Evolutionary conservation across 2,888 invertebrate genomes (phyloP), one percentile per base, ranked within the genome.

Genomic region (Aphidoletes aphidimyza): DNA sequence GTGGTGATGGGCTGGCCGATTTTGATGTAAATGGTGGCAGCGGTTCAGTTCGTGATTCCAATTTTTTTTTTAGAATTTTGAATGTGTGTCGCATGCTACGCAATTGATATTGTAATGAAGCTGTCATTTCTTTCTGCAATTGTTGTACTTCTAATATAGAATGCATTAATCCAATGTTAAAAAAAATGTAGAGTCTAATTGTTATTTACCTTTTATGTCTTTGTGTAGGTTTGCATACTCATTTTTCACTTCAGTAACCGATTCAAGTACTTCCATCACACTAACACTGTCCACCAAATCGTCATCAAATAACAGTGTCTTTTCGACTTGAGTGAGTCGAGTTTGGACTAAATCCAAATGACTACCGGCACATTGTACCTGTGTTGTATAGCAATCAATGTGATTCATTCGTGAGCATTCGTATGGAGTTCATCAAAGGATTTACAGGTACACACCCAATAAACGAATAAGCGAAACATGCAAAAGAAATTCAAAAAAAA

Each of bases 61-160:
- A 92, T 87, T 93, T 93, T 87, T 94, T 93, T 85, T 95, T 93
- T 78, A 95, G 91, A 86, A 92, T 90, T 87, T 94, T 93, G 89
- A 94, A 95, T 88, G 94, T 94, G 85, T 94, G 93, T 89, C 95
- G 95, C 89, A 95, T 90, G 85, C 87, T 87, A 85, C 88, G 88
- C 88, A 95, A 91, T 89, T 95, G 95, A 85, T 92, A 91, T 86
- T 94, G 93, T 86, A 95, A 92, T n/a, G 94, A 92, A 85, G 92
- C 92, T 49, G 94, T 94, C 87, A 95, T 92, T 90, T 96, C 95
- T 86, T 94, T 92, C 89, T 95, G 95, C 87, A 95, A 89, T 86
- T 94, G 94, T 88, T 95, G 95, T 86, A 95, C 95, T 88, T 95
- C 95, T n/a, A n/a, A n/a, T n/a, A n/a, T n/a, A n/a, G n/a, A n/a